Evolutionary conservation across 2,113 vertebrate species (phyloP).

Genomic region (Saguinus imperator): DNA sequence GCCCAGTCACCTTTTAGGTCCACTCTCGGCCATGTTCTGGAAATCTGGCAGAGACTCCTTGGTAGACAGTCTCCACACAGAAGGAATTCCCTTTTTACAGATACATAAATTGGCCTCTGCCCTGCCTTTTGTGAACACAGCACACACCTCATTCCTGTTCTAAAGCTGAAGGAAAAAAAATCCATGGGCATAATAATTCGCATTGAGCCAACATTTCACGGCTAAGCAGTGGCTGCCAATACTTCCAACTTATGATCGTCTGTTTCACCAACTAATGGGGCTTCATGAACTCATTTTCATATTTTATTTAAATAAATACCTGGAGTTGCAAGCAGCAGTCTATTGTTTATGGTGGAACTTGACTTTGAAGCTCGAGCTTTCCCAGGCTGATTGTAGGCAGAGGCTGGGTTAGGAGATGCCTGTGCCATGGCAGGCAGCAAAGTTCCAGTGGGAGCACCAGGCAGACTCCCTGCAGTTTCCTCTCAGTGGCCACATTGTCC

Average conservation of each 20-base stretch:
- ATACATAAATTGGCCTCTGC: rapidly evolving
- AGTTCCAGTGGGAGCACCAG: too few relatives aligned
- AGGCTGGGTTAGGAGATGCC: too few relatives aligned
- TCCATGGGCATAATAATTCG: rapidly evolving
- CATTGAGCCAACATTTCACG: neutral
- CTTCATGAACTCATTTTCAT: conserved; percentile 50
- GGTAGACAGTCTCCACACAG: neutral
- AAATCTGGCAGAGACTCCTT: neutral
- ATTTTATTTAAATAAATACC: conserved; percentile 59
- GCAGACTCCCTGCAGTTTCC: neutral
- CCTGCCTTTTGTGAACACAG: neutral
- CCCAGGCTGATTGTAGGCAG: neutral
- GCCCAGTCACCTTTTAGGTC: neutral
- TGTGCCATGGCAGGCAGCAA: rapidly evolving
- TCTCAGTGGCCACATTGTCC: rapidly evolving
- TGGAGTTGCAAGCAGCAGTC: neutral
- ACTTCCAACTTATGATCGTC: conserved; percentile 14
- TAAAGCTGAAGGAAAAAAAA: neutral
- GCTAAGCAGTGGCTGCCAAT: neutral
- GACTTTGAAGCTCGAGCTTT: neutral
- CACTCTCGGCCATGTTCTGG: neutral
- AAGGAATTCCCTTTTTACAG: neutral
- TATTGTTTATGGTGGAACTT: neutral
- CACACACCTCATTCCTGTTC: neutral
- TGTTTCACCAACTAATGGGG: conserved; percentile 28